Evolutionary conservation across 2,888 invertebrate genomes (phyloP).

Genomic region (Eristalis intricaria): DNA sequence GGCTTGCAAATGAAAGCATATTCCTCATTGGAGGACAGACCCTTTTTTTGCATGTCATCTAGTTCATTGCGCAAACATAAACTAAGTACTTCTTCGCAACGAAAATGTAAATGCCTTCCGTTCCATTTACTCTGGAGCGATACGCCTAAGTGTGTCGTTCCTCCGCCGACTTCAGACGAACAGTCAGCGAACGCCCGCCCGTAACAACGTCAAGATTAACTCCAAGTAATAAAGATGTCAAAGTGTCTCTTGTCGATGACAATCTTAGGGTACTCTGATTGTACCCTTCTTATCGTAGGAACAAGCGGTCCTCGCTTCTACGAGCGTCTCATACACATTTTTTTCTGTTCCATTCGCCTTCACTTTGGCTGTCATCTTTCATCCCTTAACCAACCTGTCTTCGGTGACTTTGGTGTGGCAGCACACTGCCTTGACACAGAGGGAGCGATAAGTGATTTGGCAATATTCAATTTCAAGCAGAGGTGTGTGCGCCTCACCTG

Average conservation of each 20-base stretch:
- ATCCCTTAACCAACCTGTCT: conserved; percentile 46
- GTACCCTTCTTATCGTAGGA: not conserved
- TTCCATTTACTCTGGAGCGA: not conserved
- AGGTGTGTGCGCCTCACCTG: conserved; percentile 43
- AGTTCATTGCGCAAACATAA: not conserved
- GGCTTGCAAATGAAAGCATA: too few relatives aligned
- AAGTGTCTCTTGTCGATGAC: conserved; percentile 22
- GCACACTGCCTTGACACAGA: conserved; percentile 57
- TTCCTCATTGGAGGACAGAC: not conserved
- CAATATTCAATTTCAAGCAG: conserved; percentile 54
- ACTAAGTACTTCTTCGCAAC: not conserved
- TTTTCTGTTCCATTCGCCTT: conserved; percentile 33
- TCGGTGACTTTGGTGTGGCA: conserved; percentile 17
- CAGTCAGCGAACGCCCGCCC: not conserved
- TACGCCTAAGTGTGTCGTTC: not conserved
- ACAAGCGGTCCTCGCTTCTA: not conserved
- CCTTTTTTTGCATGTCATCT: not conserved
- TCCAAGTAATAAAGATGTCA: conserved; percentile 46
- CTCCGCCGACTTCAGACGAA: not conserved
- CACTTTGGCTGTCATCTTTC: conserved; percentile 55
- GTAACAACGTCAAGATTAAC: conserved; percentile 2
- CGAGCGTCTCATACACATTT: not conserved
- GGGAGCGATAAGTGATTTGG: conserved; percentile 48
- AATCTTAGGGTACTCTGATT: conserved; percentile 2
- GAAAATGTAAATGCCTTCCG: not conserved